Percentiles rank a stretch among this genome's conserved stretches.
These are phyloP conservation scores for Hypercompe scribonia DNA, from an alignment of 2,888 invertebrate species.

Conservation along the genomic window DNA sequence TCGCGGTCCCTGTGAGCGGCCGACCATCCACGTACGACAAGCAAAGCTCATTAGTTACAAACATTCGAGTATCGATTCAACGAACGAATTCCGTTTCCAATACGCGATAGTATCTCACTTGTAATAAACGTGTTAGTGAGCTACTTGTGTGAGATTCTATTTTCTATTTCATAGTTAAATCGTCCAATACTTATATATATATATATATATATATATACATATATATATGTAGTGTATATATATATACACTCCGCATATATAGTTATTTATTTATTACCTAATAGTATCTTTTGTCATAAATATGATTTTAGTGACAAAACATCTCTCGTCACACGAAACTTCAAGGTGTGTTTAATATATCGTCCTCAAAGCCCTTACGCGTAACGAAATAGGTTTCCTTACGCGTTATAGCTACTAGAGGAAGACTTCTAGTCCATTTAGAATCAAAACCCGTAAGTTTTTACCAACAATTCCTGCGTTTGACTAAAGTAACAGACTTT, in stretches of 20 bases:
- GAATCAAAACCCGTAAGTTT: too few relatives aligned
- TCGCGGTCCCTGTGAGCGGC: conserved; percentile 21
- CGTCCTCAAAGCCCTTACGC: too few relatives aligned
- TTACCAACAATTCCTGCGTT: too few relatives aligned
- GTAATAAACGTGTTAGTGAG: conserved; percentile 37
- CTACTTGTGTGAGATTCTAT: conserved; percentile 15
- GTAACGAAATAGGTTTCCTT: too few relatives aligned
- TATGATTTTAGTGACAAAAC: too few relatives aligned
- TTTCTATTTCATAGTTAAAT: not conserved
- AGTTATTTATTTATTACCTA: not conserved
- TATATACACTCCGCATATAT: not conserved
- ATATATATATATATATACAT: too few relatives aligned
- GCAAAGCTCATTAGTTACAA: conserved; percentile 45
- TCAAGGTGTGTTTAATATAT: not conserved
- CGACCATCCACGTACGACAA: conserved; percentile 13
- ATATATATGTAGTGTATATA: too few relatives aligned
- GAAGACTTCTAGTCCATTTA: too few relatives aligned
- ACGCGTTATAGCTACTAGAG: too few relatives aligned
- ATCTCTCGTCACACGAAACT: not conserved
- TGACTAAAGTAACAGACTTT: too few relatives aligned
- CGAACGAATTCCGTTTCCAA: conserved; percentile 50
- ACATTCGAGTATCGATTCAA: conserved; percentile 40
- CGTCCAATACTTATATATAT: not conserved
- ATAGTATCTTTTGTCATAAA: too few relatives aligned
- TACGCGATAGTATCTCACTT: conserved; percentile 43